These are phyloP conservation scores for Dasyprocta punctata DNA, from an alignment of 2,113 vertebrate species.

Conservation along the genomic window DNA sequence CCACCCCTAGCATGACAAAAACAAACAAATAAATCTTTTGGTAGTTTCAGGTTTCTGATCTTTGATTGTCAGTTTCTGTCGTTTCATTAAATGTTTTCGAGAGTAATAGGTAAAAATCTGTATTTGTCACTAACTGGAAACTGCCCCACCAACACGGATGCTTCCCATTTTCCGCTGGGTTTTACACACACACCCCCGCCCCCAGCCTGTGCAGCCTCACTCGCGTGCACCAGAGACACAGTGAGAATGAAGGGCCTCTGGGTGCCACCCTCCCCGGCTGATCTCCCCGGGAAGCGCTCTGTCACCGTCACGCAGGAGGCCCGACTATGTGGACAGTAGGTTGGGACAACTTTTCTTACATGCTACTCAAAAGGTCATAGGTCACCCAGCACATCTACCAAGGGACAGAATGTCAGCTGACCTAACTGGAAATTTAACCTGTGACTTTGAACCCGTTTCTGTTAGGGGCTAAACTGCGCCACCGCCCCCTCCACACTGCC, in stretches of 20 bases:
- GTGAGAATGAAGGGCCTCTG: not conserved
- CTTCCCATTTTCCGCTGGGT: not conserved
- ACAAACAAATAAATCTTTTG: not conserved
- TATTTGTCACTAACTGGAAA: not conserved
- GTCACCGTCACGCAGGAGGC: not conserved
- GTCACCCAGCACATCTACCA: not conserved
- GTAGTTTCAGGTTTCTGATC: not conserved
- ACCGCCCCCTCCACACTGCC: not conserved
- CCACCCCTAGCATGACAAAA: not conserved
- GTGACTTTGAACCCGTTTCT: not conserved
- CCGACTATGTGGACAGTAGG: not conserved
- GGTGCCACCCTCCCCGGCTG: not conserved
- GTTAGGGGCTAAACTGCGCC: not conserved
- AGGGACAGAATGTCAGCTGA: not conserved
- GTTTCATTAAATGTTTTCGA: not conserved
- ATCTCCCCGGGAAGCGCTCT: not conserved
- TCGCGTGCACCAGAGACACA: not conserved
- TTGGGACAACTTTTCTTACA: not conserved
- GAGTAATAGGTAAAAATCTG: not conserved
- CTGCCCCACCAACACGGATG: not conserved
- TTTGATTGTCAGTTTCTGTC: not conserved
- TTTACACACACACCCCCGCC: not conserved
- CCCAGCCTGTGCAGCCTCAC: not conserved
- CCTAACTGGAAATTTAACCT: not conserved
- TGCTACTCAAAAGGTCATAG: not conserved